These are phyloP conservation scores for Meloidogyne chitwoodi DNA, from an alignment of 1,140 invertebrate species.

Conservation along the genomic window DNA sequence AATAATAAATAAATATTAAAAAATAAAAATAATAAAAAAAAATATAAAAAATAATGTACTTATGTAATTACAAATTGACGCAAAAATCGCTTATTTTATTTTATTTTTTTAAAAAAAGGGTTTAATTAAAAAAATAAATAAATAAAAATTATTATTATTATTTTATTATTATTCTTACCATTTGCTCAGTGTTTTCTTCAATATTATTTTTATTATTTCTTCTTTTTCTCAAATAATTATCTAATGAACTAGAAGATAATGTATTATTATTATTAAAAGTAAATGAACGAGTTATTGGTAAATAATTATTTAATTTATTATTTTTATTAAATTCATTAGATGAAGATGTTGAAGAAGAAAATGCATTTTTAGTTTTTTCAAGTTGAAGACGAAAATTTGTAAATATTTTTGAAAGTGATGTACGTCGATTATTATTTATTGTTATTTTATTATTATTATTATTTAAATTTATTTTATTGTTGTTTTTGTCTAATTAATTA, in stretches of 20 bases:
- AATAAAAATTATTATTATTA: no score
- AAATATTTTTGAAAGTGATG: constrained; percentile 8
- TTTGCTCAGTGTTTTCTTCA: background rate
- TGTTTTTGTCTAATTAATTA: background rate
- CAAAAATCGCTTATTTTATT: no score
- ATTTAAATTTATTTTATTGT: background rate
- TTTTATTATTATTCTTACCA: background rate
- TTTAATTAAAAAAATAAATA: background rate
- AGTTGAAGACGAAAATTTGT: constrained; percentile 12
- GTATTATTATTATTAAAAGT: no score
- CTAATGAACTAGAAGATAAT: background rate
- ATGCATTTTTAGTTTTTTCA: constrained; percentile 11
- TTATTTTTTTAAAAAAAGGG: no score
- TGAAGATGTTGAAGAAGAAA: background rate
- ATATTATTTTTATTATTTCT: background rate
- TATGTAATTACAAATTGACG: no score
- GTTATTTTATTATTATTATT: background rate
- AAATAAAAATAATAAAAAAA: no score
- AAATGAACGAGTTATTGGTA: background rate
- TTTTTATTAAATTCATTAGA: background rate
- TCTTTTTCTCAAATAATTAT: background rate
- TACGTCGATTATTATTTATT: background rate
- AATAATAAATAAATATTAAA: no score
- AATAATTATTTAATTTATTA: background rate
- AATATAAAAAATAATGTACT: no score